These are phyloP conservation scores for Metellina segmentata DNA, from an alignment of 2,888 invertebrate genomes.

Conservation along the genomic window DNA sequence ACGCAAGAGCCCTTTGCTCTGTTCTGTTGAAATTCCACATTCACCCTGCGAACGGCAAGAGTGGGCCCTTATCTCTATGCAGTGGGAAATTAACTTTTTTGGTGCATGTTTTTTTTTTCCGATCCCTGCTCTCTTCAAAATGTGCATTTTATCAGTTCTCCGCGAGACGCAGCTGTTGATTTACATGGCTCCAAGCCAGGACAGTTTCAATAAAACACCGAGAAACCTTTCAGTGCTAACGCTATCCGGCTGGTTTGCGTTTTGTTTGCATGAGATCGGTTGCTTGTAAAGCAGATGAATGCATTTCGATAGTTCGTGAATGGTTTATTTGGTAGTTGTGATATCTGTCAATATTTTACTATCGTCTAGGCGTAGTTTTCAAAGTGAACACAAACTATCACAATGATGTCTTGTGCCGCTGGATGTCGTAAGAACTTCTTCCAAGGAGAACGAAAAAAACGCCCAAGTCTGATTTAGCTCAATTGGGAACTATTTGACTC, in stretches of 20 bases:
- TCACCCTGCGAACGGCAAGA: background rate
- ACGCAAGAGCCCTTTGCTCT: constrained; percentile 42
- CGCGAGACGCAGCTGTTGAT: constrained; percentile 62
- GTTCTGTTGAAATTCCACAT: constrained; percentile 15
- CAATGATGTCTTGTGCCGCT: too few species aligned
- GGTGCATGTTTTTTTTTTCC: background rate
- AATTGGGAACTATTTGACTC: too few species aligned
- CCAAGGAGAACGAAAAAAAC: too few species aligned
- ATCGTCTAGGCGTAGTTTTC: too few species aligned
- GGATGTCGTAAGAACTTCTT: too few species aligned
- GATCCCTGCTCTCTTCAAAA: constrained; percentile 3
- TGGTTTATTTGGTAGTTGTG: too few species aligned
- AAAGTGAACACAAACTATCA: too few species aligned
- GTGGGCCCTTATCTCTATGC: constrained; percentile 36
- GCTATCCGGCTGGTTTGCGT: background rate
- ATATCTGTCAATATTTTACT: too few species aligned
- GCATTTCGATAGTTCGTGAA: too few species aligned
- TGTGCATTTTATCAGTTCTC: constrained; percentile 10
- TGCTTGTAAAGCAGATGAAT: too few species aligned
- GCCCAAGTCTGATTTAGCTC: too few species aligned
- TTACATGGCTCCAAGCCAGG: constrained; percentile 35
- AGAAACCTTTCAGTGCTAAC: background rate
- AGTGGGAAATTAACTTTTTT: constrained; percentile 48
- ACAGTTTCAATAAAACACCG: background rate
- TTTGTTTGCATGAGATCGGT: too few species aligned